Conservation (phyloP, 2,888 invertebrate species). For the Acronicta psi region DNA sequence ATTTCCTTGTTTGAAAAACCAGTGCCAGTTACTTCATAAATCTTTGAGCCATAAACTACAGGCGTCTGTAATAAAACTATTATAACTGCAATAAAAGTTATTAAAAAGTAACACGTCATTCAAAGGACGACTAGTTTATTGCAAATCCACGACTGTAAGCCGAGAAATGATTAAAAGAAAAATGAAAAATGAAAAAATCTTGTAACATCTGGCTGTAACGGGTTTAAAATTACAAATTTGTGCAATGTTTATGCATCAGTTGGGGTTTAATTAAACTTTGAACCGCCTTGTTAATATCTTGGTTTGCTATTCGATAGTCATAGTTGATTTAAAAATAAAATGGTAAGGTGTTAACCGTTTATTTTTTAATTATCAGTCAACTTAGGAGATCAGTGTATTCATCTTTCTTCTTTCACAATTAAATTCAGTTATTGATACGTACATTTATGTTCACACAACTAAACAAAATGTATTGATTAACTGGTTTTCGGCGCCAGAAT, state of each 20-base stretch:
- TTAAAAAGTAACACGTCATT: neutral
- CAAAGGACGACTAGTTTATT: constrained; percentile 3
- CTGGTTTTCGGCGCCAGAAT: no score
- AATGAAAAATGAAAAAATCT: constrained; percentile 37
- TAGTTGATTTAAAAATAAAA: no score
- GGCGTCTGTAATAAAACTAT: constrained; percentile 3
- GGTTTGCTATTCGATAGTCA: neutral
- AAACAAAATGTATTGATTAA: no score
- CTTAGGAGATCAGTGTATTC: no score
- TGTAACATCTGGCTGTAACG: constrained; percentile 28
- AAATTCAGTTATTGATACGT: no score
- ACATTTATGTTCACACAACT: no score
- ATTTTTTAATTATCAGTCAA: no score
- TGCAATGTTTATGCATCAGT: constrained; percentile 35
- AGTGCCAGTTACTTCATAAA: neutral
- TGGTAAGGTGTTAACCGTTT: no score
- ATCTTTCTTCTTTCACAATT: no score
- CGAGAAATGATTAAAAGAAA: constrained; percentile 23
- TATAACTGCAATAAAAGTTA: neutral
- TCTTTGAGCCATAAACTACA: neutral
- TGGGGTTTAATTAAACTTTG: constrained; percentile 30
- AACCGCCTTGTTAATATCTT: constrained; percentile 6
- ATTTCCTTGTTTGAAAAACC: no score
- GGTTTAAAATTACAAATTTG: constrained; percentile 29
- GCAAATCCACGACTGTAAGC: constrained; percentile 14